These are phyloP conservation scores for Phylloscopus whistleri DNA, from an alignment of 2,113 vertebrate species.

Conservation along the genomic window DNA sequence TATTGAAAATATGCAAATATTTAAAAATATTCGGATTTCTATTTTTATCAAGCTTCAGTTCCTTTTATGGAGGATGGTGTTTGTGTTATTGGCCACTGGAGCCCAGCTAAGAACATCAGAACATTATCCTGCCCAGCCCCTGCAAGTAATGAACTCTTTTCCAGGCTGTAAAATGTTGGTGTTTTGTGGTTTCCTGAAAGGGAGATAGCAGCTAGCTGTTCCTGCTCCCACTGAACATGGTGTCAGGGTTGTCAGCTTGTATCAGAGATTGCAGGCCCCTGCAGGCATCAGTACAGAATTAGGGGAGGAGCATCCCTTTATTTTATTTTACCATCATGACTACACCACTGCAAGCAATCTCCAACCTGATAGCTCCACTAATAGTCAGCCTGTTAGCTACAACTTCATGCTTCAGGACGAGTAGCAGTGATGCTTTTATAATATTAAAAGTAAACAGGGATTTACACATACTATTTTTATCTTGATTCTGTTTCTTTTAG, in stretches of 20 bases:
- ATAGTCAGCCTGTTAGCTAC: not conserved
- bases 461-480: not conserved
- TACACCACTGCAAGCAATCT: not conserved
- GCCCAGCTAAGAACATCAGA: not conserved
- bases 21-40: not conserved
- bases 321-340: not conserved
- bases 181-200: not conserved
- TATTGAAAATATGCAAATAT: not conserved
- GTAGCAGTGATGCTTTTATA: not conserved
- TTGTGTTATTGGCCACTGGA: not conserved
- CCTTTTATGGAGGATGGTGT: not conserved
- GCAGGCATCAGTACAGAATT: not conserved
- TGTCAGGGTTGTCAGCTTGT: not conserved
- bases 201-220: not conserved
- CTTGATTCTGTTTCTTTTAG: not conserved
- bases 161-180: not conserved
- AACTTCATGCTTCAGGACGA: not conserved
- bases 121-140: not conserved
- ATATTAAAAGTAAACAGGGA: not conserved
- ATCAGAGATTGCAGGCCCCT: not conserved
- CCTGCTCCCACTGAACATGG: not conserved
- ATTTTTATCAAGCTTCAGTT: not conserved
- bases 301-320: not conserved
- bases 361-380: not conserved
- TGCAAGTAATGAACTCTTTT: slow-evolving; percentile 8